Percentiles rank a stretch among this genome's conserved stretches.
Conservation (phyloP, 2,113 vertebrate genomes). For the Ammodytes dubius region DNA sequence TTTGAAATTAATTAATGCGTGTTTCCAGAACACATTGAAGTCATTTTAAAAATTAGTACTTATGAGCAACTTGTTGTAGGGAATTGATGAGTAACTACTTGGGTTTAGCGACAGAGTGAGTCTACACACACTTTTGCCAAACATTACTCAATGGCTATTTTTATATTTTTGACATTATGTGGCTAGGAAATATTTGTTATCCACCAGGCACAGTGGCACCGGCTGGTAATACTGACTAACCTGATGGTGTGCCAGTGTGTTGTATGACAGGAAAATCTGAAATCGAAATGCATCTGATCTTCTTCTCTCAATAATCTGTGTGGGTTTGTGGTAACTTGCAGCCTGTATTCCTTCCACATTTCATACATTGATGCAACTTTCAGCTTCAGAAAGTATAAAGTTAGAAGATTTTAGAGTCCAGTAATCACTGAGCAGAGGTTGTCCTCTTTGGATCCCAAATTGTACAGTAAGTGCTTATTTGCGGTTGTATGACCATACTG, state of each 20-base stretch:
- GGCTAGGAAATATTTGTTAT: background rate
- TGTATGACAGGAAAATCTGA: background rate
- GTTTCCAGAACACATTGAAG: too few species aligned
- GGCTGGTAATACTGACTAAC: too few species aligned
- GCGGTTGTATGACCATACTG: background rate
- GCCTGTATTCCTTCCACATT: background rate
- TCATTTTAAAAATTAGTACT: background rate
- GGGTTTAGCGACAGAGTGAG: background rate
- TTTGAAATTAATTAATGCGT: too few species aligned
- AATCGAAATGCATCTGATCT: background rate
- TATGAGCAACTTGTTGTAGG: background rate
- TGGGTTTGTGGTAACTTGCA: background rate
- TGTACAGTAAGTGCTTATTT: background rate
- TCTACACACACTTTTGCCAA: background rate
- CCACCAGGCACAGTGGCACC: background rate
- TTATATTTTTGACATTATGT: conserved; percentile 11
- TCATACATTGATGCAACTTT: conserved; percentile 5
- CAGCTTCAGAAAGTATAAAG: conserved; percentile 1
- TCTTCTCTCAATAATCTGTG: background rate
- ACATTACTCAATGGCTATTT: background rate
- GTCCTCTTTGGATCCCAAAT: conserved; percentile 20
- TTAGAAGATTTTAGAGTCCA: background rate
- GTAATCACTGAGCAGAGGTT: conserved; percentile 28
- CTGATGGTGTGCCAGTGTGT: background rate
- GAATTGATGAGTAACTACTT: background rate